Evolutionary conservation across 2,113 vertebrate species (phyloP), one percentile per base, ranked within the genome.

Genomic region (Poecile atricapillus): DNA sequence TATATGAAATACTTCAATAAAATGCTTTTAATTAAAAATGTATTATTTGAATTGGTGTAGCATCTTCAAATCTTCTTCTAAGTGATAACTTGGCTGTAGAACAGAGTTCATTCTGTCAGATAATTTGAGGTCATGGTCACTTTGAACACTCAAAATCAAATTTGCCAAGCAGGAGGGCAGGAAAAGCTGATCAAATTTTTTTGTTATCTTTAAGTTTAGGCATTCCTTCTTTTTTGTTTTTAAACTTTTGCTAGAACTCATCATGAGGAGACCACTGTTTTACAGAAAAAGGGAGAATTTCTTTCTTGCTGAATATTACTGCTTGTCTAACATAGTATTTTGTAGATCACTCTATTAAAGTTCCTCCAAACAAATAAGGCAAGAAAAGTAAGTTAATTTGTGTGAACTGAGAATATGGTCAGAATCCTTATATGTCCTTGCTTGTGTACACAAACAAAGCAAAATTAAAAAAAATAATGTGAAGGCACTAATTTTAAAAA

Each of bases 241-340:
- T 35, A 44, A 81, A 67, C 9, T 81, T 86, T 43, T 68, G 7
- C 35, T 70, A 63, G n/a, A 71, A 59, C 7, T 28, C 44, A 23
- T 13, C 13, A 8, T 44, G 13, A 83, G 39, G 33, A 41, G 17
- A 71, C 4, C 11, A 9, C 2, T 3, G 0, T n/a, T 63, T 4
- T 18, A 76, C 0, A 49, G 33, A 90, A 39, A 87, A 76, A 52
- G 10, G 8, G 11, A 74, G 10, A 47, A 8, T 21, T 16, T 44
- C 44, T 24, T 27, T n/a, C 59, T 50, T 69, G 4, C 23, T 85
- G 70, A 87, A 79, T 62, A 62, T 58, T 67, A 73, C 15, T 69
- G 30, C 6, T 20, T 7, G 7, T 28, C 15, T 83, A 39, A 49
- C 10, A 7, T 49, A 68, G 52, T 21, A 82, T 19, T 31, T 60